A percentile compares a stretch with the other conserved stretches of the same genome.
Conservation (phyloP, 2,797 vertebrate species). For the Jordanella pulchra region DNA sequence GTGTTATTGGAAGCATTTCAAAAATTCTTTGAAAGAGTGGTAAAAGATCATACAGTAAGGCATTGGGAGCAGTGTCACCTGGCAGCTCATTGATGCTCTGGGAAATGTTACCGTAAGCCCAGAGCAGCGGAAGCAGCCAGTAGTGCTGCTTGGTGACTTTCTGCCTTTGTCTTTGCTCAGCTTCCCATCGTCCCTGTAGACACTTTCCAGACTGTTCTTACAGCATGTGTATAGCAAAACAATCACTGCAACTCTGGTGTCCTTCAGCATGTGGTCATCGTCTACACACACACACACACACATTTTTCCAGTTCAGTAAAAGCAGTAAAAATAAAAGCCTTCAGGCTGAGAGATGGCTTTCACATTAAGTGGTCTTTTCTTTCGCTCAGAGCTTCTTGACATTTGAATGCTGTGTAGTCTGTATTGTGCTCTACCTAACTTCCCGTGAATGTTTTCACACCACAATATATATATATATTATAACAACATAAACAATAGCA, state of each 20-base stretch:
- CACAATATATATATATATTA: slow-evolving; percentile 10
- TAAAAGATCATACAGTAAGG: slow-evolving; percentile 25
- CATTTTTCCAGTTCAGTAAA: slow-evolving; percentile 36
- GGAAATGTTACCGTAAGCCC: slow-evolving; percentile 67
- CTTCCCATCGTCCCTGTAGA: slow-evolving; percentile 57
- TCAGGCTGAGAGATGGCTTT: slow-evolving; percentile 42
- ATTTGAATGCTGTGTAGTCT: slow-evolving; percentile 50
- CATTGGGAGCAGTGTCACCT: slow-evolving; percentile 62
- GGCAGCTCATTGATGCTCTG: slow-evolving; percentile 64
- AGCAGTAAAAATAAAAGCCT: slow-evolving; percentile 37
- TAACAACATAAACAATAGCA: background rate
- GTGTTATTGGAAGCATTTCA: slow-evolving; percentile 26
- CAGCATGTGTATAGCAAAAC: slow-evolving; percentile 63
- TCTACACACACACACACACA: slow-evolving; percentile 9
- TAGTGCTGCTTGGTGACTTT: slow-evolving; percentile 59
- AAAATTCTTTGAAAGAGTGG: slow-evolving; percentile 16
- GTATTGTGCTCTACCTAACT: slow-evolving; percentile 25
- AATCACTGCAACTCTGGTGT: slow-evolving; percentile 49
- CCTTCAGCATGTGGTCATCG: slow-evolving; percentile 47
- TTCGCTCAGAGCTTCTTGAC: slow-evolving; percentile 57
- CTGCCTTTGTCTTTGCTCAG: slow-evolving; percentile 49
- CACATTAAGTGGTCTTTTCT: slow-evolving; percentile 54
- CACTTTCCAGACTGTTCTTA: slow-evolving; percentile 44
- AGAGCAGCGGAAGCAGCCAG: slow-evolving; percentile 67
- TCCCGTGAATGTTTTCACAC: slow-evolving; percentile 11